Evolutionary conservation across 2,113 vertebrate genomes (phyloP).

Genomic region (Xiphias gladius): DNA sequence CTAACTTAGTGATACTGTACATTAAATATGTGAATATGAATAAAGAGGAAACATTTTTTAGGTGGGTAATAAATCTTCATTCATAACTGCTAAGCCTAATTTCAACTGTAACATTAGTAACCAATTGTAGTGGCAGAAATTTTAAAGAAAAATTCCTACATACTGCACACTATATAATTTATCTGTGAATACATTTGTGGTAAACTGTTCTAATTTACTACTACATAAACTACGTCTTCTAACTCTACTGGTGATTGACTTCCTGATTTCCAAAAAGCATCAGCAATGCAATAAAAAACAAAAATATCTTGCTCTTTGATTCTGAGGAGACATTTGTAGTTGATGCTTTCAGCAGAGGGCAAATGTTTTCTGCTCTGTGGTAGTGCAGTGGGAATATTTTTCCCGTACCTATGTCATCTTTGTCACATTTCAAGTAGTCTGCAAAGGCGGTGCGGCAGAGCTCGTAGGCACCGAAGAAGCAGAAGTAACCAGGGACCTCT

Average conservation of each 20-base stretch:
- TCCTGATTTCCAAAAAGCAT: neutral
- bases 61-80: neutral
- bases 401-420: constrained; percentile 92
- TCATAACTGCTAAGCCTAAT: too few species aligned
- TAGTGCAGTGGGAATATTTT: neutral
- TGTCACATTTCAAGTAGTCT: constrained; percentile 86
- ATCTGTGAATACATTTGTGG: too few species aligned
- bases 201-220: too few species aligned
- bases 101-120: too few species aligned
- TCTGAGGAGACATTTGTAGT: neutral
- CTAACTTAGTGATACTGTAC: neutral
- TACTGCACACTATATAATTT: too few species aligned
- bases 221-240: neutral
- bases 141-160: too few species aligned
- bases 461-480: constrained; percentile 97
- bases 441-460: constrained; percentile 90
- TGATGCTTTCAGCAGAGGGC: neutral
- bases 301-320: neutral
- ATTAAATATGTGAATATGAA: neutral
- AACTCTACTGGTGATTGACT: neutral
- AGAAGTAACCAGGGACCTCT: constrained; percentile 97
- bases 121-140: too few species aligned
- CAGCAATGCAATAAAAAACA: too few species aligned
- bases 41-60: neutral
- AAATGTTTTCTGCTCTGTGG: neutral